Evolutionary conservation across 2,888 invertebrate genomes (phyloP), one percentile per base, ranked within the genome.

Genomic region (Xestia ashworthii): DNA sequence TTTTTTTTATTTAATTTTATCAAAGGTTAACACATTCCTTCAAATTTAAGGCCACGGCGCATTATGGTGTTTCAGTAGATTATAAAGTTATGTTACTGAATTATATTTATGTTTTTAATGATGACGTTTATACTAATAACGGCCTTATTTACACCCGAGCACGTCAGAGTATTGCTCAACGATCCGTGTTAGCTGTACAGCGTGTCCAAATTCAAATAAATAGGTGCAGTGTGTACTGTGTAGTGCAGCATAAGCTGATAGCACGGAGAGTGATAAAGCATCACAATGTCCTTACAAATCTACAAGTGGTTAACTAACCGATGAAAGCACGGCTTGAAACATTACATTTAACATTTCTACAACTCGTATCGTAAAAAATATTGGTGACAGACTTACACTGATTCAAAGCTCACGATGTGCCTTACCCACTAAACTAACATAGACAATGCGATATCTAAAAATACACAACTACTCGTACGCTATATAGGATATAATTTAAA

Each of bases 31-130:
- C 95, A 95, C 92, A 95, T 95, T 94, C 95, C 95, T 94, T 95
- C 92, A 93, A 95, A 92, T 95, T 96, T 96, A 96, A 96, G 96
- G 96, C 96, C 96, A 96, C 96, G 95, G 96, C 96, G 94, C 95
- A 96, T 95, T 93, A 95, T 96, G 96, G 96, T 96, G 96, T 96
- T 95, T 96, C 95, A 96, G 96, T 96, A 96, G 95, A 94, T 94
- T 94, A 93, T 92, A 94, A 93, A 95, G 94, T 95, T 93, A 88
- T 88, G 94, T 94, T 93, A 95, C 93, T 94, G 94, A 90, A 91
- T 92, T 90, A 92, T 89, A 92, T 91, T 93, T 92, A 91, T 89
- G 91, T 92, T 91, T 90, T 92, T 92, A 91, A 89, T 91, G 92
- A 92, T 93, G 95, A 92, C 91, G 91, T 93, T 93, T 92, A 88